Percentiles rank a stretch among this genome's conserved stretches.
Evolutionary conservation across 2,797 vertebrate species (phyloP).

Genomic region (Phalanger gymnotis): DNA sequence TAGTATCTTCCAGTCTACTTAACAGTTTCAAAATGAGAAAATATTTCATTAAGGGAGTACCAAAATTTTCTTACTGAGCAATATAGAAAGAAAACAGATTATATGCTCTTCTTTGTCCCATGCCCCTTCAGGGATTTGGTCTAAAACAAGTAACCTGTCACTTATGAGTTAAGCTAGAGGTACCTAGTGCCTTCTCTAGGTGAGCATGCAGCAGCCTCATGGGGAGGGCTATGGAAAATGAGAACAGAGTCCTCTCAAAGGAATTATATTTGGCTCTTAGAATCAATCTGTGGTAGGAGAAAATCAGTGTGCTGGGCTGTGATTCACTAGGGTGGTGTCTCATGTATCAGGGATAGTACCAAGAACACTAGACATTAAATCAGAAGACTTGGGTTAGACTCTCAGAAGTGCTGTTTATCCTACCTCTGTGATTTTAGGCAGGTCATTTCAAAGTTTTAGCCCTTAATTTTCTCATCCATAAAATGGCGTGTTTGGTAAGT

Average conservation of each 20-base stretch:
- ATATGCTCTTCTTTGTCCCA: not conserved
- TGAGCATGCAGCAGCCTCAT: not conserved
- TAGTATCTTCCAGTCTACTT: not conserved
- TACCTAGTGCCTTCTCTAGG: not conserved
- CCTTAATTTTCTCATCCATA: not conserved
- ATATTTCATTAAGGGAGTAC: slow-evolving; percentile 5
- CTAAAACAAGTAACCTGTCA: not conserved
- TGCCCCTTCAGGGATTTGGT: not conserved
- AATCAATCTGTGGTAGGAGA: not conserved
- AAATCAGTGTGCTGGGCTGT: not conserved
- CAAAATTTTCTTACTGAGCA: slow-evolving; percentile 3
- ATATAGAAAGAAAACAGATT: slow-evolving; percentile 10
- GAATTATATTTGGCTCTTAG: not conserved
- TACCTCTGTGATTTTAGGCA: not conserved
- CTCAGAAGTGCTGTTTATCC: not conserved
- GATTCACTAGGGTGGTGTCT: not conserved
- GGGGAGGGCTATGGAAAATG: not conserved
- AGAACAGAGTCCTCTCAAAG: slow-evolving; percentile 12
- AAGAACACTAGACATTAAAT: not conserved
- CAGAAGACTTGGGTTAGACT: not conserved
- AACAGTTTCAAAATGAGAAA: not conserved
- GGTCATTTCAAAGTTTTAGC: not conserved
- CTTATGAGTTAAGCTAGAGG: not conserved
- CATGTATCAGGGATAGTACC: not conserved
- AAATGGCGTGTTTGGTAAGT: not conserved